Base-by-base conservation (phyloP, 2,113 vertebrate genomes). In the Mustelus asterias region DNA sequence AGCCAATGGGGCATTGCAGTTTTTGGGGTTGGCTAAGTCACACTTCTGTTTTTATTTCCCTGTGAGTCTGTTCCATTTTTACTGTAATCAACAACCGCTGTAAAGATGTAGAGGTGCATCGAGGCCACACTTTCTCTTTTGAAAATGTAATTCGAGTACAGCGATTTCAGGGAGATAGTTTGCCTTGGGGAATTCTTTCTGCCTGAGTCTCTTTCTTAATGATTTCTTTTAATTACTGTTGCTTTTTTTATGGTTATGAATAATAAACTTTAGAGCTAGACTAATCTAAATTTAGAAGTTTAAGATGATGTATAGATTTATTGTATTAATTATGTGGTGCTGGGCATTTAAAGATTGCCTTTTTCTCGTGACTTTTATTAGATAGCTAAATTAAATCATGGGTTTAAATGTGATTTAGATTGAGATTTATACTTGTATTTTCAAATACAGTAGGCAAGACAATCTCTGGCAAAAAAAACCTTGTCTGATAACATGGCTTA, bases 181-280 rank as follows among this genome's bases (percentile, higher is more conserved):
- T 95, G 94, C 41, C 67, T 72, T 13, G 41, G 41, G 94, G 94
- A 70, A 95, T 70, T 95, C 26, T 72, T 95, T 95, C 29, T 72
- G 69, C 69, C 69, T 72, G 69, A 54, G 41, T 93, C 41, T 95
- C 44, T 95, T 54, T 16, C 67, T 54, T 95, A 72, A 95, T 95
- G 67, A 72, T 76, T 10, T 95, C 72, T 95, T 70, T 54, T 48
- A 72, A 95, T 95, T 95, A 95, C 67, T 72, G 67, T 48, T 54
- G 94, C 94, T 54, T 76, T 60, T 90, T 83, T 60, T 33, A 33
- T 60, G 16, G 88, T 90, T 95, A 76, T 95, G 94, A 72, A 95
- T 76, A 72, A 48, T 72, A 72, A 70, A 95, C 94, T 76, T 72
- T 33, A 54, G 44, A 95, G 26, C 22, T 7, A 72, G 69, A 44